These are phyloP conservation scores for Calameuta pallipes DNA, from an alignment of 2,888 invertebrate genomes.

Conservation along the genomic window DNA sequence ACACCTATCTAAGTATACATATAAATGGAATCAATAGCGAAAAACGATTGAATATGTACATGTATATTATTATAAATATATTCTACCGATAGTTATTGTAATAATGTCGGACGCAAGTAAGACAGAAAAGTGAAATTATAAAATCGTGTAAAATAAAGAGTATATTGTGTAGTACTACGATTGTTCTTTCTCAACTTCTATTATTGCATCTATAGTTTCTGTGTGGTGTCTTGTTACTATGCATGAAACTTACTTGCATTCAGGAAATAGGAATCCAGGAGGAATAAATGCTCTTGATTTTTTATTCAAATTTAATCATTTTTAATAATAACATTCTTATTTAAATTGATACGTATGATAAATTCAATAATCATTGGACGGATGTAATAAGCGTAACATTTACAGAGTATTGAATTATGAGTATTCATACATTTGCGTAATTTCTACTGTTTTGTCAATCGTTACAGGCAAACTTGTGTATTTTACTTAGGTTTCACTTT, in stretches of 20 bases:
- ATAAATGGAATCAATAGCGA: constrained; percentile 52
- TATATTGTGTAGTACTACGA: constrained; percentile 56
- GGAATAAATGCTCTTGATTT: not conserved
- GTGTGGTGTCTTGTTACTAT: not conserved
- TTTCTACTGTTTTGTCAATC: not conserved
- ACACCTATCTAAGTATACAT: constrained; percentile 40
- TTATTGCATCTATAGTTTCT: not conserved
- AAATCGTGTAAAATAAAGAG: constrained; percentile 61
- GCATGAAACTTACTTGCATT: not conserved
- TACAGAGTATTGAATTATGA: not conserved
- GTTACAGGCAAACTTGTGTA: not conserved
- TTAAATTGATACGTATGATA: not conserved
- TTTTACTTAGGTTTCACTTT: not conserved
- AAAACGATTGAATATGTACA: constrained; percentile 55
- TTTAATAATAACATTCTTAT: not conserved
- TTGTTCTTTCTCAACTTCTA: not conserved
- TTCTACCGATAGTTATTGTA: constrained; percentile 59
- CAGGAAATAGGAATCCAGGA: not conserved
- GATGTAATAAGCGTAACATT: constrained; percentile 18
- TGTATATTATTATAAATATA: constrained; percentile 65
- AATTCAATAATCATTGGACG: constrained; percentile 8
- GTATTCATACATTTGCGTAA: not conserved
- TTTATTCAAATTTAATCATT: not conserved
- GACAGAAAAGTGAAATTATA: constrained; percentile 51
- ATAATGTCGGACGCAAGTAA: constrained; percentile 49